phyloP scores from a whole-genome alignment of 2,797 vertebrate genomes.

The Oceanodroma leucorhoa region DNA sequence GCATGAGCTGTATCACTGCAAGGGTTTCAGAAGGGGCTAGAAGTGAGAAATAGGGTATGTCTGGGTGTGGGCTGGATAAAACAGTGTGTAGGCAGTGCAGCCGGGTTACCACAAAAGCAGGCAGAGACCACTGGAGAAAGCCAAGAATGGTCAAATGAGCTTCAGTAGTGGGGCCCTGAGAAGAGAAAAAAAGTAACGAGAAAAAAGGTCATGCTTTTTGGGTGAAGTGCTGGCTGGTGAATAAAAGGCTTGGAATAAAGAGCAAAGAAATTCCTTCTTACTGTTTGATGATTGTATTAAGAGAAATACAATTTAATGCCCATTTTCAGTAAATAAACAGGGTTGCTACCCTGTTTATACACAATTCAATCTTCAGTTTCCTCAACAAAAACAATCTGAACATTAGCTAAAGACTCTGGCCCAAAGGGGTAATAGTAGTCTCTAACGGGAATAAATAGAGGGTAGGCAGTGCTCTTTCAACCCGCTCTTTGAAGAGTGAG shows the following conservation, averaged over 20 bases:
- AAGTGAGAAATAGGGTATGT: background rate
- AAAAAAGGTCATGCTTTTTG: slow-evolving; percentile 28
- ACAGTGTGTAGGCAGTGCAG: slow-evolving; percentile 7
- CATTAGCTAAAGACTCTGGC: background rate
- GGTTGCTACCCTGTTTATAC: slow-evolving; percentile 40
- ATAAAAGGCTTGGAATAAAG: slow-evolving; percentile 60
- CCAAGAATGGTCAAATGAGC: slow-evolving; percentile 32
- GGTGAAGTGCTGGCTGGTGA: slow-evolving; percentile 47
- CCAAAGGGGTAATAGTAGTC: slow-evolving; percentile 19
- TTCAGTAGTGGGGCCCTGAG: slow-evolving; percentile 3
- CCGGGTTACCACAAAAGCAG: slow-evolving; percentile 17
- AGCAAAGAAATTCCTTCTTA: slow-evolving; percentile 64
- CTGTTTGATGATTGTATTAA: slow-evolving; percentile 56
- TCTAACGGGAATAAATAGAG: slow-evolving; percentile 26
- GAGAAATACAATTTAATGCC: slow-evolving; percentile 49
- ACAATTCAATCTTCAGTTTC: slow-evolving; percentile 44
- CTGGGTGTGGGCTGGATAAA: slow-evolving; percentile 8
- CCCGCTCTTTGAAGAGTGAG: background rate
- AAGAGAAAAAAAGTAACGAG: background rate
- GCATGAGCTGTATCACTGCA: background rate
- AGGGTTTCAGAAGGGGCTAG: background rate
- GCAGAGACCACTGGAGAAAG: slow-evolving; percentile 26
- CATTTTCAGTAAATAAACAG: slow-evolving; percentile 60
- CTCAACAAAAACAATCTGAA: slow-evolving; percentile 28
- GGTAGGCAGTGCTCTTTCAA: slow-evolving; percentile 47